Evolutionary conservation across 2,888 invertebrate species (phyloP).

Genomic region (Plebejus argus): DNA sequence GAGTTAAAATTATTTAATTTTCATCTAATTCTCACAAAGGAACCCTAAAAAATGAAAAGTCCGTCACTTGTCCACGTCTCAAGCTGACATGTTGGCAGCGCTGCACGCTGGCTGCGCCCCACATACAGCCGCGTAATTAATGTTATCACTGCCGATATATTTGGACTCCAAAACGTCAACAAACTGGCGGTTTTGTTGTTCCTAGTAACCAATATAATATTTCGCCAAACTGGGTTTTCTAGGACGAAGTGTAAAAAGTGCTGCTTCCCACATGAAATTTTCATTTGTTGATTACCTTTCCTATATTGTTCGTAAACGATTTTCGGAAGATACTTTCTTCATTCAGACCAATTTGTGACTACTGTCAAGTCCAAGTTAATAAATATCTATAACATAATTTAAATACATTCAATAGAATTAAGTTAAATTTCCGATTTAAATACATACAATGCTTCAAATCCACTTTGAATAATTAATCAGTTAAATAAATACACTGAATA

Average conservation of each 20-base stretch:
- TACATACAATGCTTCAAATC: not conserved
- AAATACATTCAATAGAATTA: too few relatives aligned
- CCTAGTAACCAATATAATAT: not conserved
- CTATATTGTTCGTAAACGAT: too few relatives aligned
- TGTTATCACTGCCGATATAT: not conserved
- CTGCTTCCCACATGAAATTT: too few relatives aligned
- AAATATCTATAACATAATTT: too few relatives aligned
- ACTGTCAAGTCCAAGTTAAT: too few relatives aligned
- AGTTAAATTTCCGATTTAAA: not conserved
- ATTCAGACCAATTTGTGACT: too few relatives aligned
- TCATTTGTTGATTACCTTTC: too few relatives aligned
- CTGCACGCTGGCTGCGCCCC: not conserved
- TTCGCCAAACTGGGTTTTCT: too few relatives aligned
- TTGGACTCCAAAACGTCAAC: constrained; percentile 16
- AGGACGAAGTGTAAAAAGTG: too few relatives aligned
- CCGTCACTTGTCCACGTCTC: not conserved
- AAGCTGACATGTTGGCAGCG: not conserved
- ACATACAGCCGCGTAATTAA: not conserved
- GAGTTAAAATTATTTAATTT: too few relatives aligned
- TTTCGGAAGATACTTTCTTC: too few relatives aligned
- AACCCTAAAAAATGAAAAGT: not conserved
- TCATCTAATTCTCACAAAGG: not conserved
- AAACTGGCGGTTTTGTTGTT: not conserved
- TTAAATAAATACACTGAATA: not conserved
- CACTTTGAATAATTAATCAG: not conserved